These are phyloP conservation scores for Conus canariensis DNA, from an alignment of 2,888 invertebrate species.

Conservation along the genomic window DNA sequence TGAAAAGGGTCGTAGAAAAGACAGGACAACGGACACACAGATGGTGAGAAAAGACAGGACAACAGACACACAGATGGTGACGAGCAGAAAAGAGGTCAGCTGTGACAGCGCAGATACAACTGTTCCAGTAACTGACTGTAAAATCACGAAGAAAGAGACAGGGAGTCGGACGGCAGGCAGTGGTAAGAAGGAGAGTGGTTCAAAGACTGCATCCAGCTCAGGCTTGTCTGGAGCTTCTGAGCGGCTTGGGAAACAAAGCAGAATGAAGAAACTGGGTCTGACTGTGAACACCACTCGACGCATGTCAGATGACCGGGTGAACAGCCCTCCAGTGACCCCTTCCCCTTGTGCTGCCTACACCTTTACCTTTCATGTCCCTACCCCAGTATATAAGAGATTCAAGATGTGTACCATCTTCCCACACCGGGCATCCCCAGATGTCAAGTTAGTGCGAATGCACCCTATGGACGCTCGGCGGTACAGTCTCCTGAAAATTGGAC, in stretches of 20 bases:
- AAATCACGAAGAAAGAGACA: not conserved
- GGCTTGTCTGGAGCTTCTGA: not conserved
- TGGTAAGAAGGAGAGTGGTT: not conserved
- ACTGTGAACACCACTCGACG: not conserved
- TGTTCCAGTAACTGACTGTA: not conserved
- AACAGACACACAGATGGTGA: not conserved
- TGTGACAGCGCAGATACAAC: not conserved
- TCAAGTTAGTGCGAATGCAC: slow-evolving; percentile 69
- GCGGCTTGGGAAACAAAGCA: slow-evolving; percentile 31
- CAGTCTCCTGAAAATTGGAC: slow-evolving; percentile 72
- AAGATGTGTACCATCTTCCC: slow-evolving; percentile 54
- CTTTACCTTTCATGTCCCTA: slow-evolving; percentile 71
- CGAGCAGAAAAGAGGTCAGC: not conserved
- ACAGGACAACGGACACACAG: not conserved
- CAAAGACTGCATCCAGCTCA: not conserved
- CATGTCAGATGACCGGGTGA: not conserved
- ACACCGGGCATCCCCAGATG: slow-evolving; percentile 39
- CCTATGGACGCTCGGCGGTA: slow-evolving; percentile 73
- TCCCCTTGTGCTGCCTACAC: slow-evolving; percentile 60
- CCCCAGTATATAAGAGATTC: slow-evolving; percentile 65
- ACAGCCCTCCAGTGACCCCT: slow-evolving; percentile 1
- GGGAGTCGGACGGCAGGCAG: not conserved
- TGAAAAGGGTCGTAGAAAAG: not conserved
- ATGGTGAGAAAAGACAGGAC: not conserved
- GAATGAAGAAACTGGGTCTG: slow-evolving; percentile 38